Evolutionary conservation across 2,888 invertebrate genomes (phyloP), one percentile per base, ranked within the genome.

Genomic region (Amiota mariae): DNA sequence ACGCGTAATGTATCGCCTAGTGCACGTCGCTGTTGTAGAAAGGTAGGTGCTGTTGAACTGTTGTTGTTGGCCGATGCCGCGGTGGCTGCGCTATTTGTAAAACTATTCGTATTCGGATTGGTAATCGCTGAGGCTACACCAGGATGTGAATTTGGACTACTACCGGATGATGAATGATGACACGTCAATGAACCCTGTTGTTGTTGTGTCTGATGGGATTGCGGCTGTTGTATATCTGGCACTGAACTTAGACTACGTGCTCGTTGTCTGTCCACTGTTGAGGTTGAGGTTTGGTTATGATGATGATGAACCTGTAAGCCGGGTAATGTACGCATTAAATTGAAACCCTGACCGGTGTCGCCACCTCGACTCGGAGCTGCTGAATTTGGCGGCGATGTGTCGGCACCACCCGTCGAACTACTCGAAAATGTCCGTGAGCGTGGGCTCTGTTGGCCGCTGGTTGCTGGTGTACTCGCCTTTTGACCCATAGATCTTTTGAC

Each of bases 181-280:
- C 75, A 79, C n/a, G 85, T 93, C 92, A 71, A 77, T 75, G 80
- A 76, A 47, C 75, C 73, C 72, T 76, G 77, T 70, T 71, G 75
- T 57, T 73, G 73, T 10, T 77, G 73, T 56, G 70, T 73, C 51
- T 78, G 78, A 0, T 78, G 79, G 9, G 78, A 80, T 10, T 80
- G 77, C 12, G 79, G 77, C 9, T 80, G 82, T 47, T 89, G 91
- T 80, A 95, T 91, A 88, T 95, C 96, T 15, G 96, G 96, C 79
- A 96, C 96, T 73, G 95, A 95, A 73, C 95, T 95, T 81, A 96
- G 90, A 51, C 95, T 95, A 77, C 96, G 92, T 70, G 96, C 96
- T 80, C 96, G 92, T 90, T 96, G 96, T 80, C 96, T 91, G 88
- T 95, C 95, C 86, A 92, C 94, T 36, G 36, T 36, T 67, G 88